Conservation (phyloP, 2,888 invertebrate species). For the Merodon equestris region DNA sequence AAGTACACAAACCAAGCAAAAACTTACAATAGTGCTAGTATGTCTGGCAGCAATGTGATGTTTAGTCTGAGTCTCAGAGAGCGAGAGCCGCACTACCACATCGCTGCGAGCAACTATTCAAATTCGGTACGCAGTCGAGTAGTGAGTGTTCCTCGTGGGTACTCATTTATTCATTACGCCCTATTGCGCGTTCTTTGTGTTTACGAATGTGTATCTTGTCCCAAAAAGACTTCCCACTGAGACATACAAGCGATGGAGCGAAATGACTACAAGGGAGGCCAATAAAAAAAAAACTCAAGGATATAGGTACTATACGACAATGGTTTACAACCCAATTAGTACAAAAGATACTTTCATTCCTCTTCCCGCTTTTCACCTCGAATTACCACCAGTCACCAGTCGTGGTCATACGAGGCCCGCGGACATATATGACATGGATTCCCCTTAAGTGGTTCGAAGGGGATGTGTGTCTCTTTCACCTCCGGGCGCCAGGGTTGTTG, state of each 20-base stretch:
- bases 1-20: slow-evolving; percentile 22
- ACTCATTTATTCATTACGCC: slow-evolving; percentile 64
- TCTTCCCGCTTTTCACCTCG: no score
- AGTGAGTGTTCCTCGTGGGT: slow-evolving; percentile 37
- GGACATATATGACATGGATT: slow-evolving; percentile 42
- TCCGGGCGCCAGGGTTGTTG: slow-evolving; percentile 42
- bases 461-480: slow-evolving; percentile 11
- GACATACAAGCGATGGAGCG: slow-evolving; percentile 3
- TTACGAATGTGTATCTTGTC: slow-evolving; percentile 29
- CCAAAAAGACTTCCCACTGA: slow-evolving; percentile 45
- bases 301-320: slow-evolving; percentile 58
- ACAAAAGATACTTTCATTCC: slow-evolving; percentile 54
- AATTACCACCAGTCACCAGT: not conserved
- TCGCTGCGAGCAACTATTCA: not conserved
- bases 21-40: slow-evolving; percentile 9
- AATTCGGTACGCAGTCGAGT: slow-evolving; percentile 41
- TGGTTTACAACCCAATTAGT: slow-evolving; percentile 63
- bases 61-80: slow-evolving; percentile 37
- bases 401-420: not conserved
- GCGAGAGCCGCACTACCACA: slow-evolving; percentile 21
- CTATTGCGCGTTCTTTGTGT: slow-evolving; percentile 61
- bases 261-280: slow-evolving; percentile 1
- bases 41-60: slow-evolving; percentile 63
- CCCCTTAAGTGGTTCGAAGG: slow-evolving; percentile 19
- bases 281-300: slow-evolving; percentile 62